A percentile compares a stretch with the other conserved stretches of the same genome.
These are phyloP conservation scores for Zaprionus lachaisei DNA, from an alignment of 1,140 invertebrate genomes.

Conservation along the genomic window DNA sequence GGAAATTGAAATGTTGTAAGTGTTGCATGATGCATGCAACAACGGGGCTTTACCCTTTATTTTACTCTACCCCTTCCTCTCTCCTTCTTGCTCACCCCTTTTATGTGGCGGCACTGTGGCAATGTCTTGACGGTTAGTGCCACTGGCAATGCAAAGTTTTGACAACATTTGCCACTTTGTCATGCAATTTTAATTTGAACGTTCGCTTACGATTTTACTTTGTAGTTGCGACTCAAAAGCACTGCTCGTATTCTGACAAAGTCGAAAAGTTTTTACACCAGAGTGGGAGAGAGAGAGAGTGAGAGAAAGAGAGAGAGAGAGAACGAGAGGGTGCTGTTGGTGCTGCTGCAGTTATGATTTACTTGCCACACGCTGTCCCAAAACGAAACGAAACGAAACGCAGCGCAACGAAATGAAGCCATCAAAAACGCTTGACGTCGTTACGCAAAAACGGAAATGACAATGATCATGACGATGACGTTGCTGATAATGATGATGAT, in stretches of 20 bases:
- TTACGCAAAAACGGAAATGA: conserved; percentile 81
- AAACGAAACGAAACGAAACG: conserved; percentile 54
- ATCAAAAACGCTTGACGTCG: conserved; percentile 79
- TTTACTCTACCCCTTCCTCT: conserved; percentile 3
- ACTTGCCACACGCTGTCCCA: conserved; percentile 57
- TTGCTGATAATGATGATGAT: conserved; percentile 5
- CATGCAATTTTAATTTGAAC: conserved; percentile 78
- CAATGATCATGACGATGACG: conserved; percentile 63
- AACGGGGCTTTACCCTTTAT: conserved; percentile 11
- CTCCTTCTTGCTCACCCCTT: conserved; percentile 22
- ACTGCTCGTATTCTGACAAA: conserved; percentile 76
- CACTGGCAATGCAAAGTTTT: conserved; percentile 65
- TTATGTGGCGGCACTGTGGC: conserved; percentile 22
- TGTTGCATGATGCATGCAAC: conserved; percentile 46
- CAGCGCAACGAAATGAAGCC: conserved; percentile 73
- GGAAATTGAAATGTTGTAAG: conserved; percentile 61
- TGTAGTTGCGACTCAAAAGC: conserved; percentile 49
- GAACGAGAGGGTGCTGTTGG: too few relatives aligned
- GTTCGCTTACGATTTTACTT: conserved; percentile 58
- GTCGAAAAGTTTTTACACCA: conserved; percentile 76
- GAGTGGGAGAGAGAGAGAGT: conserved; percentile 3
- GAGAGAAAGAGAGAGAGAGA: background rate
- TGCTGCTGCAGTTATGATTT: conserved; percentile 63
- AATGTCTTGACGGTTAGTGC: conserved; percentile 33
- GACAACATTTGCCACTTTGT: conserved; percentile 80